Percentiles rank a stretch among this genome's conserved stretches.
phyloP scores from a whole-genome alignment of 64 coral and sea anemone genomes.

The Montipora cactus region DNA sequence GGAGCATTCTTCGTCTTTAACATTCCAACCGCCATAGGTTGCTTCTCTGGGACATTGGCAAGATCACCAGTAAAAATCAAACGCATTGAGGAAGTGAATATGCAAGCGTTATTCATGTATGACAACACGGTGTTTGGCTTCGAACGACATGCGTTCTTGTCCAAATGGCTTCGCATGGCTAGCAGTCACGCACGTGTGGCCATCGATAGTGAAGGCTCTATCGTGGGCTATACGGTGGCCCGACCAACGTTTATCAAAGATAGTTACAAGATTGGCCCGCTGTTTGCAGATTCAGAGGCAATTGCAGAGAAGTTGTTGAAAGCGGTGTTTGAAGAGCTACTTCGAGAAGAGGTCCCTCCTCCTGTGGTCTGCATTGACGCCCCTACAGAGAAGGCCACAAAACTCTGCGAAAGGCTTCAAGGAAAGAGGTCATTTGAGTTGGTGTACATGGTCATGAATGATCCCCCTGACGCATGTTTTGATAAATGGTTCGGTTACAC shows the following conservation, averaged over 20 bases:
- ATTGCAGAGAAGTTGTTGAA: slow-evolving; percentile 41
- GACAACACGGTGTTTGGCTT: slow-evolving; percentile 49
- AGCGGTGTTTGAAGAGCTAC: slow-evolving; percentile 23
- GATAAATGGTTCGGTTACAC: background rate
- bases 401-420: background rate
- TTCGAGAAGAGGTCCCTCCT: background rate
- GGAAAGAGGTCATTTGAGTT: background rate
- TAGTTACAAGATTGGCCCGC: slow-evolving; percentile 47
- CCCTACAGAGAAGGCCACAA: background rate
- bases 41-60: background rate
- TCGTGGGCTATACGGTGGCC: slow-evolving; percentile 31
- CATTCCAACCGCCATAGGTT: background rate
- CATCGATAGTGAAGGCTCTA: background rate
- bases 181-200: slow-evolving; percentile 45
- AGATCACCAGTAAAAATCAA: background rate
- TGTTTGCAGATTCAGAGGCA: slow-evolving; percentile 25
- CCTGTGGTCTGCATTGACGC: background rate
- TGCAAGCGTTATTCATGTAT: slow-evolving; percentile 3
- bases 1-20: background rate
- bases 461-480: background rate
- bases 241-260: slow-evolving; percentile 26
- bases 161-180: background rate
- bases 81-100: background rate
- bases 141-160: slow-evolving; percentile 37
- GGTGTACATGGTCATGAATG: background rate